These are phyloP conservation scores for Drosophila barbarae DNA, from an alignment of 2,888 invertebrate species.

Conservation along the genomic window DNA sequence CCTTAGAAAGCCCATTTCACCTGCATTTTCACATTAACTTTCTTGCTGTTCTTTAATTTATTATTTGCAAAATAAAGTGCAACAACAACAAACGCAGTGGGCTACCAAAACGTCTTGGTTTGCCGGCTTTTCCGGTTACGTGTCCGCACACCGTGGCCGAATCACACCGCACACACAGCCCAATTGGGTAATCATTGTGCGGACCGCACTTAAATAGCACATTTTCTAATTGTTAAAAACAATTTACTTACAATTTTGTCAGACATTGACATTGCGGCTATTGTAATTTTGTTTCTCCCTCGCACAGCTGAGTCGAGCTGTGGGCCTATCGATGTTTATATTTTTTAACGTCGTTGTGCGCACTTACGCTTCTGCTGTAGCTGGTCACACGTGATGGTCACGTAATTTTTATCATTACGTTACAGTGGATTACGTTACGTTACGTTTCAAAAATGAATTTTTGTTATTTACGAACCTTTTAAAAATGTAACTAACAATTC, in stretches of 20 bases:
- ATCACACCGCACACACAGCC: not conserved
- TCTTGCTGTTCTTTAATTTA: constrained; percentile 3
- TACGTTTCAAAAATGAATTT: too few species aligned
- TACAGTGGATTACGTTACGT: too few species aligned
- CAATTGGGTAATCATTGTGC: not conserved
- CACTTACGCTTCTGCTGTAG: too few species aligned
- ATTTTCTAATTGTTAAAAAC: constrained; percentile 24
- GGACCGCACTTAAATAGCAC: not conserved
- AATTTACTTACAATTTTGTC: constrained; percentile 70
- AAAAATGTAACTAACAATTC: not conserved
- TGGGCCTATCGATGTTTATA: too few species aligned
- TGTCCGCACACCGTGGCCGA: not conserved
- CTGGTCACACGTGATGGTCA: too few species aligned
- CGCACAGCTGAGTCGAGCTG: constrained; percentile 21
- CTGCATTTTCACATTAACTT: not conserved
- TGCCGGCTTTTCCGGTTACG: constrained; percentile 53
- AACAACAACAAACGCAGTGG: constrained; percentile 49
- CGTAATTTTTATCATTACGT: too few species aligned
- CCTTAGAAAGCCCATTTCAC: not conserved
- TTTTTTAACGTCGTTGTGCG: too few species aligned
- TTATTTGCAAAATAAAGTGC: constrained; percentile 22
- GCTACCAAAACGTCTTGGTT: constrained; percentile 13
- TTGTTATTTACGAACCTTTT: not conserved
- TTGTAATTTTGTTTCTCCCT: constrained; percentile 36
- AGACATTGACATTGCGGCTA: constrained; percentile 52